Conservation (phyloP, 92 coral and sea anemone species). For the Pocillopora grandis region DNA sequence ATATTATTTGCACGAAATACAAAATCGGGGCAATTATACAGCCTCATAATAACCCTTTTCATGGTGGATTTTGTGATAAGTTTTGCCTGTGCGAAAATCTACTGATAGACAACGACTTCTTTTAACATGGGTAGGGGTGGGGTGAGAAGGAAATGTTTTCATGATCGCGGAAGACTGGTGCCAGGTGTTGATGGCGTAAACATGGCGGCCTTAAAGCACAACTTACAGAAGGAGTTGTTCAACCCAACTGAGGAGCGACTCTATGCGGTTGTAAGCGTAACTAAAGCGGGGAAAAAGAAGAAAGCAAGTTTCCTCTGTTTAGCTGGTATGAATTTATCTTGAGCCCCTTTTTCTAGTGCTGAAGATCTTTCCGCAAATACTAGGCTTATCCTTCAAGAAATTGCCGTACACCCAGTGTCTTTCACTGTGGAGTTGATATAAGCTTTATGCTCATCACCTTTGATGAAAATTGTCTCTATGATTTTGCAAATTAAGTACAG, state of each 20-base stretch:
- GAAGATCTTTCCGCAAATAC: background rate
- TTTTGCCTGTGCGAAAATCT: no score
- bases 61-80: no score
- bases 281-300: conserved; percentile 97
- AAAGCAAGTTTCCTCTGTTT: conserved; percentile 96
- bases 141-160: background rate
- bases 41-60: no score
- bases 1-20: no score
- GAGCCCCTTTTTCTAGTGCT: background rate
- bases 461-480: no score
- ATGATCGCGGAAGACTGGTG: conserved; percentile 47
- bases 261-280: conserved; percentile 91
- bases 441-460: no score
- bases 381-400: background rate
- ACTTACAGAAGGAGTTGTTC: conserved; percentile 92
- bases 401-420: no score
- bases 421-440: no score
- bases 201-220: conserved; percentile 98
- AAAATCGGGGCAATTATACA: no score
- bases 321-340: conserved; percentile 68
- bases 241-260: conserved; percentile 96
- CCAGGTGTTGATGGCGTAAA: background rate
- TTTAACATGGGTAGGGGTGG: no score
- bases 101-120: no score
- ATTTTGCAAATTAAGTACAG: no score